Percentiles rank a stretch among this genome's conserved stretches.
phyloP scores from a whole-genome alignment of 2,888 invertebrate species.

The Dendrolimus houi region DNA sequence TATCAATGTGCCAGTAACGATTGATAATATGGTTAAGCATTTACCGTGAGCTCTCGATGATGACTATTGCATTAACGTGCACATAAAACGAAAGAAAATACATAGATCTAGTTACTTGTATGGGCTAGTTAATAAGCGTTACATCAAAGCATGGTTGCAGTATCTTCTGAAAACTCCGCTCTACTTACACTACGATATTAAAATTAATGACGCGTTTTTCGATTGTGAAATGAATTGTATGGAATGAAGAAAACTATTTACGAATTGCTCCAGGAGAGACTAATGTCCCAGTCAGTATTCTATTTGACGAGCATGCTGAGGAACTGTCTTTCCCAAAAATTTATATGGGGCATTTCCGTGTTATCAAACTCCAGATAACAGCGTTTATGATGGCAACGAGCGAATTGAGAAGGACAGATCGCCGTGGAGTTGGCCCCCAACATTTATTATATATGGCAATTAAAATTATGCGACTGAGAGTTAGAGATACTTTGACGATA shows the following conservation, averaged over 20 bases:
- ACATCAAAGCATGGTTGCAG: slow-evolving; percentile 6
- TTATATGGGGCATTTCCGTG: too few relatives aligned
- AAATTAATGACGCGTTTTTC: slow-evolving; percentile 3
- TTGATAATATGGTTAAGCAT: neutral
- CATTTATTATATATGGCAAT: too few relatives aligned
- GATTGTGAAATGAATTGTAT: neutral
- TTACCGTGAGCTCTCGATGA: neutral
- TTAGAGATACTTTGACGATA: too few relatives aligned
- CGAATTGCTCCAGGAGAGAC: neutral
- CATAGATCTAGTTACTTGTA: slow-evolving; percentile 7
- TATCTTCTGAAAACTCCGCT: slow-evolving; percentile 4
- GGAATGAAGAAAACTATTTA: neutral
- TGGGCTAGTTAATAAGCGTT: slow-evolving; percentile 7
- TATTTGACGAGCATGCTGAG: neutral
- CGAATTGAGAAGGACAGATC: too few relatives aligned
- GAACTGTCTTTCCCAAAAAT: too few relatives aligned
- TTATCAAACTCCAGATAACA: too few relatives aligned
- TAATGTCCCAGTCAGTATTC: neutral
- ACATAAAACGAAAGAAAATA: slow-evolving; percentile 7
- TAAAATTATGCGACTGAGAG: too few relatives aligned
- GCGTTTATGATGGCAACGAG: too few relatives aligned
- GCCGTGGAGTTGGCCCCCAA: too few relatives aligned
- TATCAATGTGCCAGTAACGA: neutral
- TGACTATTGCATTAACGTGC: neutral
- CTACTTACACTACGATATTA: slow-evolving; percentile 4